phyloP scores from a whole-genome alignment of 1,140 invertebrate species.

The Ectropis grisescens region DNA sequence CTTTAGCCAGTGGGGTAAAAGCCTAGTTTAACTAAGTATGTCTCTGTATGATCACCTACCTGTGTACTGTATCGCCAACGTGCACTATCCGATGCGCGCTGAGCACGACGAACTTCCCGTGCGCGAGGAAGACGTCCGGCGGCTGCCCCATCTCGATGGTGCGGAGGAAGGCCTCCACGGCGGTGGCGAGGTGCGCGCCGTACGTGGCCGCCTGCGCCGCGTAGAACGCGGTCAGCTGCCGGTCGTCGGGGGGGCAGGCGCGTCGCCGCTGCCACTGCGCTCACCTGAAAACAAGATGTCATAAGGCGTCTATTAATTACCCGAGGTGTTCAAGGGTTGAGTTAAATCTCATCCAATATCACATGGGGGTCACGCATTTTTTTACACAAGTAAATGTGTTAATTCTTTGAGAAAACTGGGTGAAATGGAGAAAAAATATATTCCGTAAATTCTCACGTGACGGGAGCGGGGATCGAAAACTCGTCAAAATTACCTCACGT shows the following conservation, averaged over 20 bases:
- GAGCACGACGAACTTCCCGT: slow-evolving; percentile 94
- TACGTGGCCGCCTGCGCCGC: slow-evolving; percentile 87
- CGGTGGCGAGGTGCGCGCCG: slow-evolving; percentile 85
- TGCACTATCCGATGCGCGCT: slow-evolving; percentile 93
- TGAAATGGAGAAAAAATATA: too few relatives aligned
- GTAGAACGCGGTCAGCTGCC: slow-evolving; percentile 89
- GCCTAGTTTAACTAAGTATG: too few relatives aligned
- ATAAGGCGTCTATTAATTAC: slow-evolving; percentile 1
- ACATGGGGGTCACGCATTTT: not conserved
- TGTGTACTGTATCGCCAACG: slow-evolving; percentile 92
- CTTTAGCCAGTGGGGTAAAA: too few relatives aligned
- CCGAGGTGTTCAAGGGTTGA: not conserved
- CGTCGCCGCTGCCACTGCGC: slow-evolving; percentile 64
- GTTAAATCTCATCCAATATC: too few relatives aligned
- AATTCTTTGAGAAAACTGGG: too few relatives aligned
- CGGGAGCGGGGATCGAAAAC: too few relatives aligned
- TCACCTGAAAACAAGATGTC: slow-evolving; percentile 32
- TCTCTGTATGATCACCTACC: too few relatives aligned
- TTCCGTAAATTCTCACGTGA: too few relatives aligned
- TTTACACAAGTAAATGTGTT: too few relatives aligned
- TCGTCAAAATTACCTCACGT: too few relatives aligned
- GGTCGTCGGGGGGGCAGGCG: slow-evolving; percentile 83
- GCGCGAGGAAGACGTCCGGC: slow-evolving; percentile 92
- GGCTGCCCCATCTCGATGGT: slow-evolving; percentile 94
- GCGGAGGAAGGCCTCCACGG: slow-evolving; percentile 92